A percentile compares a stretch with the other conserved stretches of the same genome.
Evolutionary conservation across 2,113 vertebrate species (phyloP).

Genomic region (Chaetodon auriga): DNA sequence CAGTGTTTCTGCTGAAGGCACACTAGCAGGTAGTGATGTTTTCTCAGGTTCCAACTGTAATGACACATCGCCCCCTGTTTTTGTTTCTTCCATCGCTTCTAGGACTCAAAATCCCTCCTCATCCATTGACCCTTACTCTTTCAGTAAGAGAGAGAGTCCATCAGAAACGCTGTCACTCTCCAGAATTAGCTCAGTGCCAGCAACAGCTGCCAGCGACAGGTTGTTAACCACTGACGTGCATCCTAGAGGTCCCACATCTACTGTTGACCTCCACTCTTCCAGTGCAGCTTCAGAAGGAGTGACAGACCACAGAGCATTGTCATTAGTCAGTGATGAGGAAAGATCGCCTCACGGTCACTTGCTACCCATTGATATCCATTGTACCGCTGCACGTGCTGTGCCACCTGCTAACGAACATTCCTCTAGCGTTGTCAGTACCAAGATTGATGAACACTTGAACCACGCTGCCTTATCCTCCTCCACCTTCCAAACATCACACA

Average conservation of each 20-base stretch:
- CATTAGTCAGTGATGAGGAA: fast-evolving
- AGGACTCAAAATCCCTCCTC: not conserved
- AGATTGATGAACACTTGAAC: not conserved
- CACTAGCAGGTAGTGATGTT: not conserved
- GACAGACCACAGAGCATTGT: fast-evolving
- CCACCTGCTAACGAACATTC: not conserved
- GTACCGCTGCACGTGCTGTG: no score
- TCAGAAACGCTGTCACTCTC: not conserved
- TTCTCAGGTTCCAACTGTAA: conserved; percentile 43
- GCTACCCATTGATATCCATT: not conserved
- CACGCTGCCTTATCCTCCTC: conserved; percentile 38
- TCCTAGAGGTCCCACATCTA: not conserved
- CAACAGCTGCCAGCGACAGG: not conserved
- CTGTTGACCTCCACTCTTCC: not conserved
- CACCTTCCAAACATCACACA: not conserved
- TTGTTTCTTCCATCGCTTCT: not conserved
- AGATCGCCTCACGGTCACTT: not conserved
- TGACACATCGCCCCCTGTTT: not conserved
- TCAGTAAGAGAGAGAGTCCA: not conserved
- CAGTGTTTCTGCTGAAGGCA: not conserved
- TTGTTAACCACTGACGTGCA: not conserved
- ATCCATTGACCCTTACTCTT: not conserved
- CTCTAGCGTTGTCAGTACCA: not conserved
- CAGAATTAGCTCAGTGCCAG: not conserved
- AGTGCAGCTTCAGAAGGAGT: not conserved